phyloP scores from a whole-genome alignment of 1,140 invertebrate genomes.

The Pissodes strobi region DNA sequence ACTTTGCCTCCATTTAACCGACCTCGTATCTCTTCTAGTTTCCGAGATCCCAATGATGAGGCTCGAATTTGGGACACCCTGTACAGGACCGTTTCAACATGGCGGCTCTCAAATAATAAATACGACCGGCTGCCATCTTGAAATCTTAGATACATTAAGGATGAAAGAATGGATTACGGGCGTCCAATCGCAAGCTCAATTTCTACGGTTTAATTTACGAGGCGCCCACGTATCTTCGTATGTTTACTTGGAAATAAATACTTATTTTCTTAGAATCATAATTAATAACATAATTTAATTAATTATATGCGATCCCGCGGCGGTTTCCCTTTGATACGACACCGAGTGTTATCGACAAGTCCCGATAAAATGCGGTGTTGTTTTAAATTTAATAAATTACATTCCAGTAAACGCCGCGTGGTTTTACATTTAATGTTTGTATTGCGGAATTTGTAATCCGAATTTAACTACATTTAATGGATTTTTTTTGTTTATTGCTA shows the following conservation, averaged over 20 bases:
- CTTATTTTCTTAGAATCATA: conserved; percentile 13
- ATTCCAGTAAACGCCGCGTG: neutral
- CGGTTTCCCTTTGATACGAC: conserved; percentile 13
- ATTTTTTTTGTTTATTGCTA: neutral
- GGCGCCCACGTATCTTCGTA: no score
- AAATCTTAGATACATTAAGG: no score
- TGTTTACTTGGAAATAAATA: neutral
- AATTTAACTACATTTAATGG: neutral
- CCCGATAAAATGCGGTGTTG: conserved; percentile 14
- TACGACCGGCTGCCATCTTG: no score
- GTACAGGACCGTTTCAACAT: no score
- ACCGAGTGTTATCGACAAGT: conserved; percentile 12
- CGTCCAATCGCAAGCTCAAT: no score
- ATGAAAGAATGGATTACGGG: no score
- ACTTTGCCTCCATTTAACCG: no score
- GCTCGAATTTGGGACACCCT: no score
- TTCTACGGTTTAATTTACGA: no score
- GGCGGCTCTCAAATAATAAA: no score
- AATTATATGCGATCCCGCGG: conserved; percentile 14
- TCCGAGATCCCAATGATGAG: no score
- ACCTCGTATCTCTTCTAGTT: no score
- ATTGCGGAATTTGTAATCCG: neutral
- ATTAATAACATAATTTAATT: conserved; percentile 22
- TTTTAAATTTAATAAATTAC: conserved; percentile 1
- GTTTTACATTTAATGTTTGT: neutral